Evolutionary conservation across 2,113 vertebrate genomes (phyloP), one percentile per base, ranked within the genome.

Genomic region (Mus musculus): DNA sequence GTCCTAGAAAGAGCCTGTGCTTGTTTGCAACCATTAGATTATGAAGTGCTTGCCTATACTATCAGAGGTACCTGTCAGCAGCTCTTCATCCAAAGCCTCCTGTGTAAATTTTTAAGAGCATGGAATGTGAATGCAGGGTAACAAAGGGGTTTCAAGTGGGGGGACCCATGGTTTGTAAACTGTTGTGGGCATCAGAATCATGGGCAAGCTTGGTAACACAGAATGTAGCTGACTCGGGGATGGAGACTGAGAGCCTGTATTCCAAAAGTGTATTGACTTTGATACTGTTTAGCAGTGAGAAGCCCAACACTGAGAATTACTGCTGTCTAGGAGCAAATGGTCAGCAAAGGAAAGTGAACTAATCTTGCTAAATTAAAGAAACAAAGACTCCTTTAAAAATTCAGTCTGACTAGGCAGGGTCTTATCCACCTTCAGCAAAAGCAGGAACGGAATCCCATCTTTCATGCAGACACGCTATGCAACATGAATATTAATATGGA

Each of bases 361-460:
- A 52, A 59, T 71, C n/a, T 28, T 56, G 69, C 6, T 78, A 59
- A 86, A 81, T 42, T 71, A 85, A 65, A 75, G 76, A 28, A 75
- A 89, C 46, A 86, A 94, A 77, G 5, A 39, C 36, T n/a, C 89
- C 87, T 95, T 88, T 28, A 81, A 92, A 91, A 89, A 67, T 42
- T 39, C 78, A 67, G 13, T 39, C 59, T 26, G 1, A 88, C 24
- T 17, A 80, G 0, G 9, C 72, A 75, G 52, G 80, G 17, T 65
- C 69, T 22, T 88, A 78, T 36, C 26, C 78, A 28, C 84, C 86
- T 78, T 89, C 52, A 93, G 72, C 6, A 76, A 54, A 85, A 88
- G 87, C 33, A 69, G 56, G 75, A 94, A 65, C 87, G 3, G 17
- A 61, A 91, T 91, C 59, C 49, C 30, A 75, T 33, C 72, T 54